Evolutionary conservation across 2,797 vertebrate genomes (phyloP).

Genomic region (Sparus aurata): DNA sequence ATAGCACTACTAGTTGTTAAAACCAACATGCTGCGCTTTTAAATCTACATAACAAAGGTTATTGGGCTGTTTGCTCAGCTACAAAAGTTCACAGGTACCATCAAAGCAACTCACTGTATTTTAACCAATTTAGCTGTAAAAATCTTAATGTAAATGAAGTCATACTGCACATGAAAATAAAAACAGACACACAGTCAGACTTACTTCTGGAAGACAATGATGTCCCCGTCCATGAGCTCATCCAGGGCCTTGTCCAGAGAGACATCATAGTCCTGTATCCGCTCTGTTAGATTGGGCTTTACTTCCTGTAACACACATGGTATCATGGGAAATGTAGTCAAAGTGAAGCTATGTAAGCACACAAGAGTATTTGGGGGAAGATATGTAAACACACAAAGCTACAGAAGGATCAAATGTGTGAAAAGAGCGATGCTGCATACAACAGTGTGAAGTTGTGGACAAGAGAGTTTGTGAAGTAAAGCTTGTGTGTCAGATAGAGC

Average conservation of each 20-base stretch:
- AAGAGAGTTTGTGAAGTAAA: not conserved
- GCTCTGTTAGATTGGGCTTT: slow-evolving; percentile 99
- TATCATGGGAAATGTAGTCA: slow-evolving; percentile 24
- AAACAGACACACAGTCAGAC: slow-evolving; percentile 51
- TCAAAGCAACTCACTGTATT: no score
- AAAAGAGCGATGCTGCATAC: slow-evolving; percentile 1
- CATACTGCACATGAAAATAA: not conserved
- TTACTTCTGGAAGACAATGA: slow-evolving; percentile 99
- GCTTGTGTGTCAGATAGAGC: slow-evolving; percentile 19
- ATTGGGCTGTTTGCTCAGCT: no score
- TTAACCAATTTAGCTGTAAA: no score
- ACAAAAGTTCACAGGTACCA: no score
- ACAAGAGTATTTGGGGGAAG: not conserved
- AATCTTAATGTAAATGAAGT: not conserved
- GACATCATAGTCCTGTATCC: slow-evolving; percentile 99
- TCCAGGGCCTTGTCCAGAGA: slow-evolving; percentile 99
- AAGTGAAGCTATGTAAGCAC: not conserved
- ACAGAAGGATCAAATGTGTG: not conserved
- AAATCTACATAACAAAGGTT: no score
- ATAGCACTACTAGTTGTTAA: no score
- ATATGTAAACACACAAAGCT: slow-evolving; percentile 1
- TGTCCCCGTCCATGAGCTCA: slow-evolving; percentile 99
- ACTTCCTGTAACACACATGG: slow-evolving; percentile 91
- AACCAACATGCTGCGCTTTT: no score
- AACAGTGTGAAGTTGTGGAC: slow-evolving; percentile 16